A percentile compares a stretch with the other conserved stretches of the same genome.
Evolutionary conservation across 2,113 vertebrate genomes (phyloP).

Genomic region (Pedionomus torquatus): DNA sequence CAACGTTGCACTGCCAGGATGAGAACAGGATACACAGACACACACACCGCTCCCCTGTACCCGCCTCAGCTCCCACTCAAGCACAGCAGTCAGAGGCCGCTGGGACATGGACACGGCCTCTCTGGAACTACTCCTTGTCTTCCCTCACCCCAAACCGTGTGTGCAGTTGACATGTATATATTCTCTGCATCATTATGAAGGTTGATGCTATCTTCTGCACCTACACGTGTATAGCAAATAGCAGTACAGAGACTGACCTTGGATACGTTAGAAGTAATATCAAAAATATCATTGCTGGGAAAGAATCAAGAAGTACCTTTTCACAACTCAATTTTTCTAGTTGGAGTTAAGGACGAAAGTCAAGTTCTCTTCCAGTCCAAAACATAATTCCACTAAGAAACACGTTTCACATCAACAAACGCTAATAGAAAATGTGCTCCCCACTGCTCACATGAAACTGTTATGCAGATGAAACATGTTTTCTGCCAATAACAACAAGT

Average conservation of each 20-base stretch:
- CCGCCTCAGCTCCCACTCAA: neutral
- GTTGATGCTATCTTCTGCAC: neutral
- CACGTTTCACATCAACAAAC: conserved; percentile 41
- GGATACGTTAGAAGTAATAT: neutral
- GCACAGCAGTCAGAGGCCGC: fast-evolving
- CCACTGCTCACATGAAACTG: conserved; percentile 54
- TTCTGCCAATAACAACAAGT: conserved; percentile 60
- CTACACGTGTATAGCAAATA: neutral
- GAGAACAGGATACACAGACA: neutral
- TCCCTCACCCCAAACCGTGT: neutral
- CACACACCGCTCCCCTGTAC: neutral
- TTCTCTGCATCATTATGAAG: neutral
- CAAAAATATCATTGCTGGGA: neutral
- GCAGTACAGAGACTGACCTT: neutral
- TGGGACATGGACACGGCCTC: neutral
- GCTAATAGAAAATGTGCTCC: conserved; percentile 62
- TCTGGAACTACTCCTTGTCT: neutral
- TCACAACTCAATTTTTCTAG: neutral
- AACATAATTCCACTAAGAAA: conserved; percentile 39
- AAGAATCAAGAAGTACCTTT: neutral
- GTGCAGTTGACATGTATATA: neutral
- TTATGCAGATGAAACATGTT: conserved; percentile 67
- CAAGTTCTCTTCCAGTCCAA: neutral
- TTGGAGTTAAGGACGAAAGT: neutral
- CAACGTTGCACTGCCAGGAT: neutral